Base-by-base conservation (phyloP, 2,113 vertebrate species). In the Heloderma charlesbogerti region DNA sequence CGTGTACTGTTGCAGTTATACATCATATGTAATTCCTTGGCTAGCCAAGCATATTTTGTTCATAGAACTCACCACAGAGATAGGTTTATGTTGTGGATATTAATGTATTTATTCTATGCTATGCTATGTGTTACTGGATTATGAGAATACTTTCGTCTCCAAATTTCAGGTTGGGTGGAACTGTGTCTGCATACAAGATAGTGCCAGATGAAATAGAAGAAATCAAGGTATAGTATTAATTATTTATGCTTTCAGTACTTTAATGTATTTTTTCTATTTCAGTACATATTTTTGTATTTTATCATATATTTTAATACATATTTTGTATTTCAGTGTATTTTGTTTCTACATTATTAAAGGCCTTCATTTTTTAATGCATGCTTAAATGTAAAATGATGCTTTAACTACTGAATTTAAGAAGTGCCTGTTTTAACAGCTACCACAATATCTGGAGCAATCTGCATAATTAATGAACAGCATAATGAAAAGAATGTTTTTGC, bases 161-260 rank as follows among this genome's bases (percentile, higher is more conserved):
- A 96, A 37, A 95, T 98, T 98, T 96, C 97, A 99, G 99, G 97
- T 98, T 99, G 97, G 99, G 99, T 95, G 99, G 99, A 94, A 99
- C 98, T 97, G 98, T 99, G 97, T 98, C 98, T 88, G 99, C 99
- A 91, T 99, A 99, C 97, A 99, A 99, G 98, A 99, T 99, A 96
- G 99, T 99, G 93, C 99, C 99, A 88, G 99, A 99, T 6, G 99
- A 99, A 98, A 98, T 99, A 94, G 99, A 99, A 96, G 99, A 99
- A 97, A 99, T 99, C 93, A 99, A 99, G 99, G 99, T 99, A 98
- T 85, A 93, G 95, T 98, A 97, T 96, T 94, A 40, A 45, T 85
- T 71, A 48, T 2, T 93, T 63, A 87, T 94, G 97, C n/a, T 82
- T 96, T 95, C 85, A 91, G 43, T 84, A 87, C 6, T 83, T 18